Evolutionary conservation across 2,797 vertebrate genomes (phyloP).

Genomic region (Ambastaia sidthimunki): DNA sequence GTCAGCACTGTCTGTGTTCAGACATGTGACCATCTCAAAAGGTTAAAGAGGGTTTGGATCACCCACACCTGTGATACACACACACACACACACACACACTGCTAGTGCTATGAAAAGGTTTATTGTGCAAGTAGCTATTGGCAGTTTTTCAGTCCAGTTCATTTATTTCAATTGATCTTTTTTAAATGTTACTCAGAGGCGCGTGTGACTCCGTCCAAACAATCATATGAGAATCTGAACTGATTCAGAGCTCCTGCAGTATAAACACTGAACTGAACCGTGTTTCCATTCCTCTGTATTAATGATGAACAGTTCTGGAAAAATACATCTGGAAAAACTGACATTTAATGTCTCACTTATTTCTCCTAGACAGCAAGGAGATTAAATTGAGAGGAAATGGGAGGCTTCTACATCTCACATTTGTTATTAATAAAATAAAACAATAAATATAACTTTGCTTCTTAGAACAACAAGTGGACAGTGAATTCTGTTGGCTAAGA

Average conservation of each 20-base stretch:
- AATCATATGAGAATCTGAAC: background rate
- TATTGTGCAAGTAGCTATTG: conserved; percentile 28
- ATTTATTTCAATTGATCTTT: background rate
- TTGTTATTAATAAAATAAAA: too few species aligned
- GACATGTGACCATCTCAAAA: conserved; percentile 51
- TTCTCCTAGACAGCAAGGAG: background rate
- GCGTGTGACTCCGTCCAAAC: background rate
- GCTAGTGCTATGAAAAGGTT: conserved; percentile 40
- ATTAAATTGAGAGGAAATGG: background rate
- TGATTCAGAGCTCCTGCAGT: background rate
- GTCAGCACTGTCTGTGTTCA: conserved; percentile 37
- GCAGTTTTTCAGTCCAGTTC: conserved; percentile 11
- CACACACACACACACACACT: conserved; percentile 16
- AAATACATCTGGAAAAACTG: background rate
- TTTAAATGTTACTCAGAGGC: background rate
- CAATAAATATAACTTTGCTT: too few species aligned
- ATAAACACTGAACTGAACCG: background rate
- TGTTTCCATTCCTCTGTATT: too few species aligned
- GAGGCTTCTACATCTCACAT: too few species aligned
- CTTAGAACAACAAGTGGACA: too few species aligned
- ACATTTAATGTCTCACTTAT: background rate
- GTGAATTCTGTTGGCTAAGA: background rate
- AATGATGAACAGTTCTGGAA: too few species aligned
- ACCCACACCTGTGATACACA: conserved; percentile 60
- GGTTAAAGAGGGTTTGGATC: conserved; percentile 65